Evolutionary conservation across 2,113 vertebrate species (phyloP).

Genomic region (Caloenas nicobarica): DNA sequence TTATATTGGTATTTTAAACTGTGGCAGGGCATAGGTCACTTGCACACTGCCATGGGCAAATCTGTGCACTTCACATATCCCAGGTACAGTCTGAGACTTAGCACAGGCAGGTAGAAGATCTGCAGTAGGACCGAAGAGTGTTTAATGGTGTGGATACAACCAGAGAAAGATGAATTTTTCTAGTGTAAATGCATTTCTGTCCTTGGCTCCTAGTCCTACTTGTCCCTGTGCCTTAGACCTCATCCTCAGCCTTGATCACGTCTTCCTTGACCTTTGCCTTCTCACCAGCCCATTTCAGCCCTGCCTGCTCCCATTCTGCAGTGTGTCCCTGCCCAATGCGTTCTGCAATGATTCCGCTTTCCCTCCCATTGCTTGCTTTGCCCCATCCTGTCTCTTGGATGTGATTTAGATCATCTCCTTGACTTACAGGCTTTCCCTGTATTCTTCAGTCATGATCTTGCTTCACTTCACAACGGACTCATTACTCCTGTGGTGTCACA

Average conservation of each 20-base stretch:
- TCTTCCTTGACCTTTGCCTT: not conserved
- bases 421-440: not conserved
- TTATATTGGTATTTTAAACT: not conserved
- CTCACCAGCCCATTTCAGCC: not conserved
- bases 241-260: not conserved
- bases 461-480: not conserved
- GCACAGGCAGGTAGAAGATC: not conserved
- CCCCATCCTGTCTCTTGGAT: not conserved
- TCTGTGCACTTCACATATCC: not conserved
- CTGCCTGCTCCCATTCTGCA: not conserved
- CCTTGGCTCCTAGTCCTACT: not conserved
- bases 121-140: not conserved
- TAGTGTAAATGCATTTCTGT: not conserved
- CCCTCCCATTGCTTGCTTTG: not conserved
- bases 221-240: not conserved
- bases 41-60: not conserved
- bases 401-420: not conserved
- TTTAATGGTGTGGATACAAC: not conserved
- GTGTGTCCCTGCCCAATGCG: not conserved
- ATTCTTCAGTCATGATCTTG: not conserved
- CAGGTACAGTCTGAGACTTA: not conserved
- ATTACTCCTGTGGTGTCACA: not conserved
- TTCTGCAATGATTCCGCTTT: not conserved
- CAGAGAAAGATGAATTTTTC: not conserved
- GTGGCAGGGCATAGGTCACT: not conserved